Evolutionary conservation across 2,113 vertebrate species (phyloP), one percentile per base, ranked within the genome.

Genomic region (Dromaius novaehollandiae): DNA sequence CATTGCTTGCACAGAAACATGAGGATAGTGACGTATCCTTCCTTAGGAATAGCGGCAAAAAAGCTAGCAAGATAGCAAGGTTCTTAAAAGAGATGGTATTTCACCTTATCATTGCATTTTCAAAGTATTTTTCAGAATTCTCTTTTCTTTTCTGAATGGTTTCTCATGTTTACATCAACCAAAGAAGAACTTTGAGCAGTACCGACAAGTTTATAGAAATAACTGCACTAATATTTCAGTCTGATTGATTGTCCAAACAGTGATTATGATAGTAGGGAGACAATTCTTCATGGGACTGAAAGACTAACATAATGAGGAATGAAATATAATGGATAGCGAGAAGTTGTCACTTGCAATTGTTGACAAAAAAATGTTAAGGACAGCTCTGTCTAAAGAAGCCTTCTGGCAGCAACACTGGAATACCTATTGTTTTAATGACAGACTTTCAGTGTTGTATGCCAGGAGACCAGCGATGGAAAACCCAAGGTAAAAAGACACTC

Each of bases 391-490:
- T 82, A 55, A 64, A 80, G 78, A 63, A 77, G 19, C 14, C 32
- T 73, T 50, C 32, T 44, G 66, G 48, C 26, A 51, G 30, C 66
- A 60, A 81, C 85, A 61, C 3, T 28, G 53, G 30, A 74, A 18
- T 85, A 40, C 13, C 13, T 53, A 68, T 7, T 38, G 10, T 68
- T 78, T 69, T 58, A 63, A 58, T 91, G 36, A 32, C 14, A 74
- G 28, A 79, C 82, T 91, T 97, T 68, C 69, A 85, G 82, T 97
- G 42, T 97, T 96, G 83, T 96, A 98, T 82, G 98, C 98, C 78
- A 97, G 91, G 65, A 95, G 96, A 13, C 97, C 97, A 93, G 95
- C 95, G 28, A 98, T 95, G 32, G 97, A 98, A 95, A 98, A 98
- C 7, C 95, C 97, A 58, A 98, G 87, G 66, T 97, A 98, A 89